Evolutionary conservation across 2,113 vertebrate species (phyloP), one percentile per base, ranked within the genome.

Genomic region (Toxostoma redivivum): DNA sequence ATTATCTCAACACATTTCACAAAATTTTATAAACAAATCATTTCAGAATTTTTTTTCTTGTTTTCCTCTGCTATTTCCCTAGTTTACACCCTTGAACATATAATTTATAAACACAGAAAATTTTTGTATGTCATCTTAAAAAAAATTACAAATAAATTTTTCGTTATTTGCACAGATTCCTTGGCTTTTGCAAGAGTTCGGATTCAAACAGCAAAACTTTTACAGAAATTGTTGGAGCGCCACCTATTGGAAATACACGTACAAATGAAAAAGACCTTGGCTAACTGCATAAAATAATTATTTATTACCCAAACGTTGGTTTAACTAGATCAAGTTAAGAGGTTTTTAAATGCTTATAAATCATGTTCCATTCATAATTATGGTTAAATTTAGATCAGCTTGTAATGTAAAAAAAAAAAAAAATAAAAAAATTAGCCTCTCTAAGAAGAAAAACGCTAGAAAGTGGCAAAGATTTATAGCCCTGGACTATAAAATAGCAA

Each of bases 231-330:
- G 61, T 23, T 90, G 48, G 87, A 94, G 66, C 69, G 90, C 74
- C 94, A 96, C 58, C 91, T 95, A 80, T 58, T 82, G 95, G 78
- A 90, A 92, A 80, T 12, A 58, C 8, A 72, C 9, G 24, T 33
- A 50, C 23, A 72, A 62, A 45, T 45, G 9, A 82, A 94, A 92
- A 89, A 87, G 7, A 50, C 11, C 5, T 28, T 38, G 31, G 23
- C 72, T 72, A 91, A 81, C 45, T 25, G 16, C 17, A 67, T 51
- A 64, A 91, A 89, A 81, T n/a, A 81, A 78, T 70, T 7, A 60
- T 56, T 89, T 82, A 45, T 60, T 69, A 79, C 17, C 5, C 44
- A 82, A 78, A 38, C 19, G 11, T 64, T 91, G 11, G 19, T 87
- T 92, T 87, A 94, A 84, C 30, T 56, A 15, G 23, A 51, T 51